Base-by-base conservation (phyloP, 2,113 vertebrate species). In the Baryphthengus martii region DNA sequence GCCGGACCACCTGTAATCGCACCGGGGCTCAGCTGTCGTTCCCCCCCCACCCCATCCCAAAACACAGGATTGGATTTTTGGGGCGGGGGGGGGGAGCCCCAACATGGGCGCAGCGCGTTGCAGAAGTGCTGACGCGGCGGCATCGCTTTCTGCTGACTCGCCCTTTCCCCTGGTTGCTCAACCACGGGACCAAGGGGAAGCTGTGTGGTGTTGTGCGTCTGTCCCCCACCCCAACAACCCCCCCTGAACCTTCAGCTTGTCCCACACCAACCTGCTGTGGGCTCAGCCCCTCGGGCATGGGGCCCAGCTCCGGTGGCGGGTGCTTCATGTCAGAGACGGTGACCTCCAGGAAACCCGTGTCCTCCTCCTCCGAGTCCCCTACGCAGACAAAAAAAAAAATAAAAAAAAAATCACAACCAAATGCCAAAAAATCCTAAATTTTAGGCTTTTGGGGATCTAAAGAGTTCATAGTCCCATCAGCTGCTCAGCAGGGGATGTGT, bases 241-340 rank as follows among this genome's bases (percentile, higher is more conserved):
- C 17, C 40, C 20, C 44, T 15, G 16, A 40, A 15, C 24, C 39
- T 19, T 31, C 17, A 44, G 18, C 6, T 24, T 1, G 8, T 39
- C 58, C n/a, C 12, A 5, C 37, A 53, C 97, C 33, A 4, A 99
- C 99, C 99, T 99, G 99, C 94, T 99, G 98, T 9, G 98, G 99
- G 96, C 96, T 99, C 82, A 99, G 98, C 59, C 99, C 99, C 10
- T 99, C 98, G 0, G 99, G 99, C 98, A 99, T 99, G 50, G 99
- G 98, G 65, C 99, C 98, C 82, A 99, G 98, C 90, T 99, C 98
- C 0, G 99, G 98, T 2, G 98, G 98, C 1, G 99, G 98, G 73
- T 99, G 99, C 92, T 98, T 98, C 80, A 98, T 89, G 39, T 99
- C 99, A 0, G 98, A 98, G 81, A 99, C 97, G 0, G 98, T 97